Conservation (phyloP, 2,888 invertebrate species). For the Meganola albula region DNA sequence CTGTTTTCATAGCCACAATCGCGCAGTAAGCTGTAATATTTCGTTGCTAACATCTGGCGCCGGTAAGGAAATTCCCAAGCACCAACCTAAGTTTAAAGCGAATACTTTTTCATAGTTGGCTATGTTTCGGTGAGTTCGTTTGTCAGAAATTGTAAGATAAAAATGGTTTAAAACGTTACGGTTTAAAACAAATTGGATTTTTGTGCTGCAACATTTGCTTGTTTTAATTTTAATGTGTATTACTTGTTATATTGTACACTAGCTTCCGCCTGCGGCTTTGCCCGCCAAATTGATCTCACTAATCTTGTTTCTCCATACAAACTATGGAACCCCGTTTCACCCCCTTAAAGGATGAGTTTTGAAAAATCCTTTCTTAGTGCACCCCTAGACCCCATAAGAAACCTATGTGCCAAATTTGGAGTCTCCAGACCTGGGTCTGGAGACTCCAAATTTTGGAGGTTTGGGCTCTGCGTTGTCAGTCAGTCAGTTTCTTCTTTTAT, state of each 20-base stretch:
- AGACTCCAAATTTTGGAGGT: too few species aligned
- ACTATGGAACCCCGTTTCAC: too few species aligned
- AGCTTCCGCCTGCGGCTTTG: neutral
- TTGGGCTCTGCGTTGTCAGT: too few species aligned
- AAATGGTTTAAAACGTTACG: constrained; percentile 9
- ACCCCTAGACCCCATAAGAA: too few species aligned
- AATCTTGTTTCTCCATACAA: too few species aligned
- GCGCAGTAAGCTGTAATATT: constrained; percentile 26
- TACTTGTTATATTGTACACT: neutral
- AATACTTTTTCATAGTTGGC: constrained; percentile 28
- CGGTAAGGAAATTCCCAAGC: constrained; percentile 30
- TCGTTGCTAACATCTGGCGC: constrained; percentile 32
- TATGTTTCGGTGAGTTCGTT: constrained; percentile 26
- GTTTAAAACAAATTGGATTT: neutral
- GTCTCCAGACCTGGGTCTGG: too few species aligned
- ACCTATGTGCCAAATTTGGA: too few species aligned
- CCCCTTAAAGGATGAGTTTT: too few species aligned
- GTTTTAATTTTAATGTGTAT: neutral
- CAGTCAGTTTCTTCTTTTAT: too few species aligned
- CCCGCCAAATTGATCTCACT: too few species aligned
- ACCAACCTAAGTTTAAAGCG: constrained; percentile 23
- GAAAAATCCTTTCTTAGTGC: too few species aligned
- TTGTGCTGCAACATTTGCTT: neutral
- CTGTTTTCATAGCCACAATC: constrained; percentile 9
- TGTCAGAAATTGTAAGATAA: constrained; percentile 26